These are phyloP conservation scores for Cataglyphis cursor DNA, from an alignment of 2,888 invertebrate genomes.

Conservation along the genomic window DNA sequence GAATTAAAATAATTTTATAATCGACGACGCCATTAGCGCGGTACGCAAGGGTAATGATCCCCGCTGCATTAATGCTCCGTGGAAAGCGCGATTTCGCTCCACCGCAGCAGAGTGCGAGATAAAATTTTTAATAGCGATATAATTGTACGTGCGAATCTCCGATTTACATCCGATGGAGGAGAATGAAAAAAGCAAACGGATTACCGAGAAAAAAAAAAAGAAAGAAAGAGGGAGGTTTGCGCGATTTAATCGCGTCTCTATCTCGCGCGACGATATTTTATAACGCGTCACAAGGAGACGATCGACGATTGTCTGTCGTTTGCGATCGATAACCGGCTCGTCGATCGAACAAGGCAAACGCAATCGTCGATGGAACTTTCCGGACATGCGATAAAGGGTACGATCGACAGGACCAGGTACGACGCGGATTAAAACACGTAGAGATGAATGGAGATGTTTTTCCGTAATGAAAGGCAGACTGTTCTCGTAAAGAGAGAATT, in stretches of 20 bases:
- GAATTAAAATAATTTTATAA: constrained; percentile 77
- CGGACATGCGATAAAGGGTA: constrained; percentile 66
- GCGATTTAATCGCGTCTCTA: constrained; percentile 48
- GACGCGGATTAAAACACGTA: constrained; percentile 69
- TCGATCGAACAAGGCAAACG: constrained; percentile 57
- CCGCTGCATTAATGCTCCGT: constrained; percentile 63
- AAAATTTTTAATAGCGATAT: constrained; percentile 70
- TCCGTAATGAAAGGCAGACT: constrained; percentile 67
- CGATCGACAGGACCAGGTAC: background rate
- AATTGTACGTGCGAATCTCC: constrained; percentile 34
- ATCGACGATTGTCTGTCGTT: background rate
- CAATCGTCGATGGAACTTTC: constrained; percentile 61
- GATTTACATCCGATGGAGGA: background rate
- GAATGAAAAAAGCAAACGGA: constrained; percentile 45
- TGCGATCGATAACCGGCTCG: constrained; percentile 42
- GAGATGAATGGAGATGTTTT: constrained; percentile 76
- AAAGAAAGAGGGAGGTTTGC: constrained; percentile 28
- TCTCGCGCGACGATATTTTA: constrained; percentile 43
- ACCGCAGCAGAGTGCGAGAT: constrained; percentile 44
- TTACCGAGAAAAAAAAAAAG: constrained; percentile 22
- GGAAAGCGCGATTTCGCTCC: constrained; percentile 72
- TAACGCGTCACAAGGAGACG: background rate
- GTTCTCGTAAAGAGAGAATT: constrained; percentile 73
- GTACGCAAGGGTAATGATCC: constrained; percentile 70
- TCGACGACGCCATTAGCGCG: constrained; percentile 69